Evolutionary conservation across 2,888 invertebrate species (phyloP).

Genomic region (Meganola albula): DNA sequence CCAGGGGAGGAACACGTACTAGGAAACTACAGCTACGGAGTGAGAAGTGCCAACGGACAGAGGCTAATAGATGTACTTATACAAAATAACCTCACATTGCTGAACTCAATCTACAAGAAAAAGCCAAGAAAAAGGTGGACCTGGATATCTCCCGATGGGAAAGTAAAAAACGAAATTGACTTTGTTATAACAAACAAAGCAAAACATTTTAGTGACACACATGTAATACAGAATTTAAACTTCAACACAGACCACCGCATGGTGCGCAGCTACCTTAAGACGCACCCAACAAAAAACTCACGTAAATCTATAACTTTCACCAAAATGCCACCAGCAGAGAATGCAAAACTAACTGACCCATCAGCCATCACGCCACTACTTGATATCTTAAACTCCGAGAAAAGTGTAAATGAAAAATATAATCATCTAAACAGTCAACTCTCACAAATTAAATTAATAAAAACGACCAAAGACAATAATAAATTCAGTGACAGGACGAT

Average conservation of each 20-base stretch:
- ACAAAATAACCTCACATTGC: conserved; percentile 9
- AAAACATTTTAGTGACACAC: conserved; percentile 5
- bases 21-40: conserved; percentile 2
- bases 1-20: neutral
- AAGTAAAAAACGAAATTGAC: conserved; percentile 14
- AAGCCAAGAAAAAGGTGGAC: conserved; percentile 15
- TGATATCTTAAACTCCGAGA: conserved; percentile 8
- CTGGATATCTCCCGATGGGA: conserved; percentile 13
- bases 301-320: neutral
- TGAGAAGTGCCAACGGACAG: conserved; percentile 7
- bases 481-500: conserved; percentile 9
- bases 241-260: conserved; percentile 10
- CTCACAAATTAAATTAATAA: conserved; percentile 5
- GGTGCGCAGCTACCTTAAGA: conserved; percentile 6
- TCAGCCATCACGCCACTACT: conserved; percentile 8
- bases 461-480: neutral
- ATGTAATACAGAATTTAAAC: conserved; percentile 7
- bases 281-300: neutral
- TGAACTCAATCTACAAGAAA: conserved; percentile 5
- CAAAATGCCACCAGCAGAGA: neutral
- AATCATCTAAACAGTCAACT: conserved; percentile 6
- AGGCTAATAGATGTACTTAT: conserved; percentile 8
- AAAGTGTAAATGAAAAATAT: conserved; percentile 9
- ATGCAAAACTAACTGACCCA: conserved; percentile 5
- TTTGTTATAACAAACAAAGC: conserved; percentile 9